Evolutionary conservation across 2,113 vertebrate species (phyloP), one percentile per base, ranked within the genome.

Genomic region (Corythaixoides concolor): DNA sequence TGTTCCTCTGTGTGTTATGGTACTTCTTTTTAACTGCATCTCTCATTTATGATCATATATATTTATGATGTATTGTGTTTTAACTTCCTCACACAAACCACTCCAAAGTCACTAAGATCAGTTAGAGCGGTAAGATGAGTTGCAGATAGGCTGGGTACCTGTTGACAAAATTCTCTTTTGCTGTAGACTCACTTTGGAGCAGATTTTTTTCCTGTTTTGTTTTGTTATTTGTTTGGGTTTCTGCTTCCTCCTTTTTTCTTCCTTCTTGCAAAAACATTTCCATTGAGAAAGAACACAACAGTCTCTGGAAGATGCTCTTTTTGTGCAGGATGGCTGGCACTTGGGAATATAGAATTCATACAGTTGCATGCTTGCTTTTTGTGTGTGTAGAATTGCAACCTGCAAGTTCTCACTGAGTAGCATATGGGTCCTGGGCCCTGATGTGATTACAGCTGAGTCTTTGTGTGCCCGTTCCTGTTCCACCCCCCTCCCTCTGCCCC

Each of bases 361-460:
- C 3, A 14, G 15, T 47, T 81, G 17, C 27, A 9, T 26, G 17
- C 4, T 56, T 58, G 20, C 35, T 62, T 58, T 73, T 14, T 35
- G 12, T 35, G 3, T 24, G 9, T 45, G 12, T 47, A 55, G 62
- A 49, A 9, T 0, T 53, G 18, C 60, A 50, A 91, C 22, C 37
- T 60, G 43, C 17, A 4, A 1, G 1, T 23, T 50, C 45, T 47
- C 17, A n/a, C 30, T 39, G 55, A 56, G 32, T 21, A 50, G 43
- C 0, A 0, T 16, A 37, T 0, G 9, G 9, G 8, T 64, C 53
- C n/a, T 41, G n/a, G 17, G 17, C 22, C 12, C 22, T 78, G 26
- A 6, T 67, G 60, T 30, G 32, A 22, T 47, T 66, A 24, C 56
- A 69, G 17, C 21, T 55, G 41, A 35, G 13, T 8, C 20, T 78